phyloP scores from a whole-genome alignment of 2,113 vertebrate genomes.

The Phyllostomus hastatus region DNA sequence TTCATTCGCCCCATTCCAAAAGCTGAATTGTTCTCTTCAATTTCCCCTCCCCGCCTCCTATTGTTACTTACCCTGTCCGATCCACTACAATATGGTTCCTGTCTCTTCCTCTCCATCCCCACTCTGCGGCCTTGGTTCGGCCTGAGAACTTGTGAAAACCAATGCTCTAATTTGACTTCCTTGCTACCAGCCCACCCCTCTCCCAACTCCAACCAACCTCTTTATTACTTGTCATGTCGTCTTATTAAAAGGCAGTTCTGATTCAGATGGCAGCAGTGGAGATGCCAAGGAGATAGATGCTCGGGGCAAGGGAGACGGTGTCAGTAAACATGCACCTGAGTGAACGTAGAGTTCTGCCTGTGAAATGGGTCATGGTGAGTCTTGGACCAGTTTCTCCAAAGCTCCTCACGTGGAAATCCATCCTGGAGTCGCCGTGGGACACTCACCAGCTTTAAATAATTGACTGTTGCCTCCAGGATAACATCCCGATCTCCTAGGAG shows the following conservation, averaged over 20 bases:
- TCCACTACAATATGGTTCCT: neutral
- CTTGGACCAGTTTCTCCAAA: neutral
- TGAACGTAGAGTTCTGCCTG: neutral
- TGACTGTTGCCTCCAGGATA: neutral
- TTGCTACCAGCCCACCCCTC: neutral
- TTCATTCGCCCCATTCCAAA: neutral
- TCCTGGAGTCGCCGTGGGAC: neutral
- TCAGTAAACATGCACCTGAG: neutral
- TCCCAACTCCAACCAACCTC: neutral
- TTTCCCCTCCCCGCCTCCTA: neutral
- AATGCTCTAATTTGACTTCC: neutral
- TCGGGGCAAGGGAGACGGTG: neutral
- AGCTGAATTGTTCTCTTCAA: neutral
- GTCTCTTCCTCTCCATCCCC: neutral
- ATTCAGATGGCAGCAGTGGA: neutral
- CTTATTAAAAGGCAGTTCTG: neutral
- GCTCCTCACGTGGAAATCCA: neutral
- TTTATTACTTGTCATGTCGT: neutral
- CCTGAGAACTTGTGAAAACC: neutral
- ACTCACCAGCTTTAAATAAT: neutral
- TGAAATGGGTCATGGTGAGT: neutral
- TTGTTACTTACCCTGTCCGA: neutral
- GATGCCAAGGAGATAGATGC: neutral
- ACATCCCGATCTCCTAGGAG: neutral
- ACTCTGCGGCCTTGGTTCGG: neutral